Percentiles rank a stretch among this genome's conserved stretches.
Evolutionary conservation across 2,113 vertebrate genomes (phyloP).

Genomic region (Plectropomus leopardus): DNA sequence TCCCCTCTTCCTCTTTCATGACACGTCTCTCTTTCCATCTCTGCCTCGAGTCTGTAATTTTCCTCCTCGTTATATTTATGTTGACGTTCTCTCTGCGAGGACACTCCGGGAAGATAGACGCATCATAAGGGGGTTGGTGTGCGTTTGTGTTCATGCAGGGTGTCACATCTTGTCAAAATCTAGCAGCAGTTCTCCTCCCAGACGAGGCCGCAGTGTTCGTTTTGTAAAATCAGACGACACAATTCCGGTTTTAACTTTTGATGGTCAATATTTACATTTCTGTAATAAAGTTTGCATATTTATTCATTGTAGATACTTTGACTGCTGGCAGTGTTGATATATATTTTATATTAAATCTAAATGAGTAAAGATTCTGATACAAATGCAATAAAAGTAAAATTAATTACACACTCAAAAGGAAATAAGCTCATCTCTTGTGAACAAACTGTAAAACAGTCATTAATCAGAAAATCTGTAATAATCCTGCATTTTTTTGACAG

Average conservation of each 20-base stretch:
- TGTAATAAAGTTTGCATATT: neutral
- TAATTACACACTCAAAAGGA: neutral
- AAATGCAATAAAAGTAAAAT: neutral
- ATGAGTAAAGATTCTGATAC: neutral
- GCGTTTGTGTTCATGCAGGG: neutral
- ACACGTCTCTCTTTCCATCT: constrained; percentile 27
- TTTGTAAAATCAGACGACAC: neutral
- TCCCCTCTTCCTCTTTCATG: constrained; percentile 32
- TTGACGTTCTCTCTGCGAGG: neutral
- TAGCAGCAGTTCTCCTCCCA: constrained; percentile 13
- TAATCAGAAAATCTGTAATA: neutral
- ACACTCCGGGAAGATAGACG: constrained; percentile 15
- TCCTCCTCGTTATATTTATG: constrained; percentile 23
- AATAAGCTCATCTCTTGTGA: neutral
- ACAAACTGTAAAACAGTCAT: neutral
- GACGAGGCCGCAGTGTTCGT: neutral
- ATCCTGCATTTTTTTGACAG: neutral
- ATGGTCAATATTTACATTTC: neutral
- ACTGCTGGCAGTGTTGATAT: neutral
- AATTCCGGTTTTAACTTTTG: neutral
- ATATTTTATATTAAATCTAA: neutral
- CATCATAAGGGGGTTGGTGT: constrained; percentile 6
- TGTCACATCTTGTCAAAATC: constrained; percentile 40
- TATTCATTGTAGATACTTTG: neutral
- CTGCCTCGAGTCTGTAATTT: constrained; percentile 29